Base-by-base conservation (phyloP, 2,113 vertebrate genomes). In the Hyla sarda region DNA sequence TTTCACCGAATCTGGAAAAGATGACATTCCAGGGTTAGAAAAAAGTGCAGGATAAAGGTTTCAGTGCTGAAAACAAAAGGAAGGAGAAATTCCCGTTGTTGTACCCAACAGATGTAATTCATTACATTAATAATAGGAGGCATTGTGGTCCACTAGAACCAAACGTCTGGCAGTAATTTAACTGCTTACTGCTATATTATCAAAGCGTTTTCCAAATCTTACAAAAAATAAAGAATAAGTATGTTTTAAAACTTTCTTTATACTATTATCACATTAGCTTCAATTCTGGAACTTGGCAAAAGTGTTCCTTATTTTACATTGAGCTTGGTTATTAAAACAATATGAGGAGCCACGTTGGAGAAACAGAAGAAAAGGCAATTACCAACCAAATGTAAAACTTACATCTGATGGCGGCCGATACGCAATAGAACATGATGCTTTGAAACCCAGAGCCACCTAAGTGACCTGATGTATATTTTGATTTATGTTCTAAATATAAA, bases 81-180 rank as follows among this genome's bases (percentile, higher is more conserved):
- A 72, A 87, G 28, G 37, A 82, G 77, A 87, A 74, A 82, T 82
- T 73, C 84, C 69, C 34, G 10, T 86, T 85, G 67, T 85, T 65
- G 41, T 80, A 56, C 65, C 56, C 32, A 82, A 81, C 85, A 87
- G 85, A 87, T 87, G 85, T 54, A 82, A 87, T 60, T 87, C 23
- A 87, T 87, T 87, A 87, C 37, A 74, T 50, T 84, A 82, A 86
- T 73, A 73, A 87, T 30, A 81, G 69, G 52, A 62, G 58, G 41
- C 48, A 73, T 81, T 87, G 60, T 82, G 65, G 50, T 72, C 50
- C 69, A 17, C 50, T 79, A 82, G 75, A 73, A 41, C 60, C 65
- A 21, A 60, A 71, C 32, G 54, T 87, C 69, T 82, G 85, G 50
- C 69, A 74, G 47, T 62, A 45, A 56, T 82, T 74, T 81, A 82